phyloP scores from a whole-genome alignment of 2,888 invertebrate species.

The Plutella xylostella region DNA sequence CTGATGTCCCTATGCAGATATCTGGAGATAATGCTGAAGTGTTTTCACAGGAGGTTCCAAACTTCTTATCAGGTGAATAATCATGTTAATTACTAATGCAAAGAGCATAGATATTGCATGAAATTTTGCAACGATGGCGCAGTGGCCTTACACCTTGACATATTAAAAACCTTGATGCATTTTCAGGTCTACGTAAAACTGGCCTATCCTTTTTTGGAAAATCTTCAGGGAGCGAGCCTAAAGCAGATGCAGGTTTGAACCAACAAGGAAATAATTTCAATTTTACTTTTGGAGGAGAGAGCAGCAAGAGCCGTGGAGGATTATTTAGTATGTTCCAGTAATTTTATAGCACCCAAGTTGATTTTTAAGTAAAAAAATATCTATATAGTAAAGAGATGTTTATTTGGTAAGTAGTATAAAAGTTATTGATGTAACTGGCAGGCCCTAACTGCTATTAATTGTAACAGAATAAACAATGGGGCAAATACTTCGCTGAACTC shows the following conservation, averaged over 20 bases:
- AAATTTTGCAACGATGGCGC: too few species aligned
- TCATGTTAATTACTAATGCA: not conserved
- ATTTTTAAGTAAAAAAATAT: not conserved
- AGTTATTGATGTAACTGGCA: slow-evolving; percentile 81
- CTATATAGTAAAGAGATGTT: not conserved
- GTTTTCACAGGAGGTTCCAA: slow-evolving; percentile 43
- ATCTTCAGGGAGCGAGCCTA: slow-evolving; percentile 22
- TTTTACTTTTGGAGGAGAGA: slow-evolving; percentile 48
- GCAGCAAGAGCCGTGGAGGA: slow-evolving; percentile 45
- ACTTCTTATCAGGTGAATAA: slow-evolving; percentile 43
- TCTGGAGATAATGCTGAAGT: slow-evolving; percentile 27
- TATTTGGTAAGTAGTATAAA: not conserved
- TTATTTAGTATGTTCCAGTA: slow-evolving; percentile 52
- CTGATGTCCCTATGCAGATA: slow-evolving; percentile 30
- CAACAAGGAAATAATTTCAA: slow-evolving; percentile 35
- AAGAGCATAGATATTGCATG: not conserved
- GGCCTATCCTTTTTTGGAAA: slow-evolving; percentile 46
- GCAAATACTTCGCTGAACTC: slow-evolving; percentile 94
- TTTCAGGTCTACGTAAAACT: slow-evolving; percentile 43
- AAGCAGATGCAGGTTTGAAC: slow-evolving; percentile 26
- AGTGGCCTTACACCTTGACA: too few species aligned
- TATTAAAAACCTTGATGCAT: not conserved
- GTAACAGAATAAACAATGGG: slow-evolving; percentile 89
- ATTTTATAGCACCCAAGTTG: slow-evolving; percentile 10
- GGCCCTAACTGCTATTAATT: slow-evolving; percentile 91